Evolutionary conservation across 2,113 vertebrate genomes (phyloP), one percentile per base, ranked within the genome.

Genomic region (Nanorana parkeri): DNA sequence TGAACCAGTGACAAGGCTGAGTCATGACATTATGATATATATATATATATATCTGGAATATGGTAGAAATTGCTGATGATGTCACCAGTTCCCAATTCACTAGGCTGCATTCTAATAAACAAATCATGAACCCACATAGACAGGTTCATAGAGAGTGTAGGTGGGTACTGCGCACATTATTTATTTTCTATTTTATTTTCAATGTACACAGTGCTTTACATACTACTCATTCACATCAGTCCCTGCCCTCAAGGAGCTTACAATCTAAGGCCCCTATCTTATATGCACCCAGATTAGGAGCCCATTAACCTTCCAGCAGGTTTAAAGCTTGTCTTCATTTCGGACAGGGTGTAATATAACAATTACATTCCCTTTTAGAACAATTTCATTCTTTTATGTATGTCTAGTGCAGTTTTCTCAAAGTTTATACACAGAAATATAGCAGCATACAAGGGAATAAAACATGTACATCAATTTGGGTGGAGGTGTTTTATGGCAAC

Each of bases 321-420:
- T n/a, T n/a, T n/a, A 52, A 52, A 52, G 41, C 21, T 2, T 29
- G 23, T 29, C 21, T 24, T 29, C 3, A 29, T 72, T 17, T 55
- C 8, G 41, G 3, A 17, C 24, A 72, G 24, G 17, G 55, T 72
- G 6, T 69, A 51, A 24, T 52, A 52, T 54, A 17, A 28, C 5
- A 15, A 17, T 28, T 20, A 56, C 52, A 29, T 28, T 56, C 19
- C 69, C 55, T 26, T 72, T 28, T 68, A 28, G 26, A 77, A 20
- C 41, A 65, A 64, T 10, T 64, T 63, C 41, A 41, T 10, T 41
- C 8, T 60, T 83, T 85, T 85, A 87, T 79, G 81, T 69, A 80
- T 78, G 20, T 74, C 55, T 74, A 91, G 89, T 89, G 89, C 83
- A 83, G 88, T 75, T 88, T 47, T 87, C 86, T 87, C 60, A 83